Conservation (phyloP, 2,888 invertebrate genomes). For the Microctonus hyperodae region DNA sequence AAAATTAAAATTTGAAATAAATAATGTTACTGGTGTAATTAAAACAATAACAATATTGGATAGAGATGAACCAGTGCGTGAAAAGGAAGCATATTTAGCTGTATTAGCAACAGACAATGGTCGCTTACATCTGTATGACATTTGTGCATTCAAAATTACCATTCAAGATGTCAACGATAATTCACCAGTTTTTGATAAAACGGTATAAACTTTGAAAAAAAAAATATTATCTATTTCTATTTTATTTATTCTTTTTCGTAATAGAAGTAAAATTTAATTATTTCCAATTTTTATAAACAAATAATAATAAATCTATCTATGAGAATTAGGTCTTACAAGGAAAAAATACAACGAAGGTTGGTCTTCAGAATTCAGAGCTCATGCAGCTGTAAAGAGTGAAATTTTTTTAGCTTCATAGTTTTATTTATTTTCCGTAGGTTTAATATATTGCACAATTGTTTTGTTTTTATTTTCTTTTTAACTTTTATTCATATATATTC, state of each 20-base stretch:
- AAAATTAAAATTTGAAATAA: constrained; percentile 80
- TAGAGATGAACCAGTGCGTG: constrained; percentile 86
- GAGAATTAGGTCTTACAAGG: constrained; percentile 71
- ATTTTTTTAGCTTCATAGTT: constrained; percentile 41
- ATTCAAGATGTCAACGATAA: constrained; percentile 96
- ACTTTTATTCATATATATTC: too few species aligned
- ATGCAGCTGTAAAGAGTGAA: constrained; percentile 55
- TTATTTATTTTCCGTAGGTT: not conserved
- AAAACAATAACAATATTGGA: constrained; percentile 82
- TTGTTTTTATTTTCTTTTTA: too few species aligned
- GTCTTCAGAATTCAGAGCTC: constrained; percentile 62
- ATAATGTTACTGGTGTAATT: constrained; percentile 78
- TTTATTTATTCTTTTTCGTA: not conserved
- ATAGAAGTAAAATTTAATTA: not conserved
- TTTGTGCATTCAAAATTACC: constrained; percentile 91
- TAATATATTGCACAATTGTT: too few species aligned
- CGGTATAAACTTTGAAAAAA: constrained; percentile 67
- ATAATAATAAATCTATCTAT: not conserved
- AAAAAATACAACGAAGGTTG: constrained; percentile 72
- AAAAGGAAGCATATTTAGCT: constrained; percentile 84
- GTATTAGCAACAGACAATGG: constrained; percentile 95
- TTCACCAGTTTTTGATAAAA: constrained; percentile 80
- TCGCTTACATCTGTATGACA: constrained; percentile 86
- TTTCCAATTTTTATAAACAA: not conserved
- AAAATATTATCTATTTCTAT: not conserved